Conservation (phyloP, 2,113 vertebrate species). For the Phoxinus phoxinus region DNA sequence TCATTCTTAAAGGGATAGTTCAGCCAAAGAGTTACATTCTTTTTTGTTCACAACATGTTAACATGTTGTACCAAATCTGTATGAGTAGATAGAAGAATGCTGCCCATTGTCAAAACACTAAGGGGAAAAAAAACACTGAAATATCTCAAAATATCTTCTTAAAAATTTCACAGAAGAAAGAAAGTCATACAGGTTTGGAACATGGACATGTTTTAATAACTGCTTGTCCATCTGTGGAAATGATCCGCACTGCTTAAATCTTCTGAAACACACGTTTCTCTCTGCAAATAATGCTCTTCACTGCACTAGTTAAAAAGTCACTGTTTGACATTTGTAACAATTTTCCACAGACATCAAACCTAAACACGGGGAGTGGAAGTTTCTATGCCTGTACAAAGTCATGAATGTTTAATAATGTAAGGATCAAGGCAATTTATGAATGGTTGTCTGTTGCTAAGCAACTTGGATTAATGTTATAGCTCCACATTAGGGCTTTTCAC, state of each 20-base stretch:
- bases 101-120: neutral
- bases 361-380: neutral
- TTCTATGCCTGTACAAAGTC: neutral
- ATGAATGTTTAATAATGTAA: neutral
- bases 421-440: neutral
- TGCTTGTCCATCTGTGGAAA: neutral
- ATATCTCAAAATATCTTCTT: no score
- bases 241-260: neutral
- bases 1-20: conserved; percentile 5
- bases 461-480: no score
- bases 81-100: neutral
- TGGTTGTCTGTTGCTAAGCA: no score
- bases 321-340: neutral
- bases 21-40: neutral
- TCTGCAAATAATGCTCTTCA: neutral
- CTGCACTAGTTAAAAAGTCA: neutral
- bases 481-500: no score
- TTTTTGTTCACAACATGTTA: neutral
- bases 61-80: neutral
- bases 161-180: no score
- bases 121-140: no score
- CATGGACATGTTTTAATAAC: neutral
- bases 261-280: neutral
- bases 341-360: neutral
- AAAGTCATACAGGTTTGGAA: no score